These are phyloP conservation scores for Calephelis nemesis DNA, from an alignment of 1,140 invertebrate genomes.

Conservation along the genomic window DNA sequence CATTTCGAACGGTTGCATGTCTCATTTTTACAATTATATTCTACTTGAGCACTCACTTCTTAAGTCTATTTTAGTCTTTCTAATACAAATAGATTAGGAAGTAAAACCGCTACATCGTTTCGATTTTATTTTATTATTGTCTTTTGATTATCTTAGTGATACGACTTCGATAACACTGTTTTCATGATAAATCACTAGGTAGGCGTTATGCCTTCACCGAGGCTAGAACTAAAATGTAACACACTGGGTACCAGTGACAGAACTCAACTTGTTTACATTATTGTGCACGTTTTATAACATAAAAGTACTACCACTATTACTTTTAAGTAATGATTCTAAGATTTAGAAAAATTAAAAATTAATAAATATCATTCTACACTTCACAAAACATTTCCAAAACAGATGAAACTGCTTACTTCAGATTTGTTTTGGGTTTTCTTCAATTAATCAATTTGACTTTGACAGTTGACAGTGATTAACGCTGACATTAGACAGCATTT, in stretches of 20 bases:
- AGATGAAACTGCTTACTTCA: too few relatives aligned
- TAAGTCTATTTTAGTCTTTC: slow-evolving; percentile 39
- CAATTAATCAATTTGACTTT: not conserved
- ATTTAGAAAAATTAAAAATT: not conserved
- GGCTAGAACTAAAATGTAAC: slow-evolving; percentile 56
- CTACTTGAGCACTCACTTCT: slow-evolving; percentile 50
- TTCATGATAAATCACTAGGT: slow-evolving; percentile 46
- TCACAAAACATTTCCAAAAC: not conserved
- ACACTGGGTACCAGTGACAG: slow-evolving; percentile 34
- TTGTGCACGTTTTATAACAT: slow-evolving; percentile 2
- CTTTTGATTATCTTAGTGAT: slow-evolving; percentile 49
- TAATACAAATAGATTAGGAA: slow-evolving; percentile 29
- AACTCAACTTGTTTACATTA: slow-evolving; percentile 20
- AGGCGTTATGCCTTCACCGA: slow-evolving; percentile 48
- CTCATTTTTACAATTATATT: slow-evolving; percentile 75
- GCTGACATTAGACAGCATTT: not conserved
- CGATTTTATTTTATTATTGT: slow-evolving; percentile 48
- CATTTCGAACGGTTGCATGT: slow-evolving; percentile 80
- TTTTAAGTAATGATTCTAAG: not conserved
- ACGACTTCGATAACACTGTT: slow-evolving; percentile 61
- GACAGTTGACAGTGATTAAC: slow-evolving; percentile 15
- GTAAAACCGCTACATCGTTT: slow-evolving; percentile 34
- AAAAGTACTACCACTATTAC: not conserved
- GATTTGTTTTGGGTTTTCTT: not conserved
- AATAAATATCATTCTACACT: not conserved